These are phyloP conservation scores for Rana temporaria DNA, from an alignment of 2,113 vertebrate genomes.

Conservation along the genomic window DNA sequence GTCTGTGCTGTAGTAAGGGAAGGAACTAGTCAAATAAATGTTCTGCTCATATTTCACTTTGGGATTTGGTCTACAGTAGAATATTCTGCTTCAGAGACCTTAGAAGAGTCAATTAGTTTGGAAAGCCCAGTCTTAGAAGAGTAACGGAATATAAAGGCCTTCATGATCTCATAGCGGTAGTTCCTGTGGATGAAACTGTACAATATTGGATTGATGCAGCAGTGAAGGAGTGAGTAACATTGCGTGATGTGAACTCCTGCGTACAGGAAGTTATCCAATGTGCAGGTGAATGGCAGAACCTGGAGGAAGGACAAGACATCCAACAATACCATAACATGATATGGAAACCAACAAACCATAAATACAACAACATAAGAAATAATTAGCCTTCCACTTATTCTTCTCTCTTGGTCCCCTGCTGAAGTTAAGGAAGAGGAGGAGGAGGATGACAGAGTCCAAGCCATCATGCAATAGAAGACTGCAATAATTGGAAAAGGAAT, in stretches of 20 bases:
- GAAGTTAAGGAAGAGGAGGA: slow-evolving; percentile 53
- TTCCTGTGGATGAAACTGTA: slow-evolving; percentile 89
- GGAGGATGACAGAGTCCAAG: slow-evolving; percentile 67
- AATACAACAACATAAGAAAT: slow-evolving; percentile 88
- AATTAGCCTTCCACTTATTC: slow-evolving; percentile 81
- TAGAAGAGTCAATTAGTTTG: slow-evolving; percentile 83
- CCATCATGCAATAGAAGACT: slow-evolving; percentile 82
- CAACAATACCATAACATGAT: slow-evolving; percentile 80
- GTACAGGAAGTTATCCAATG: slow-evolving; percentile 83
- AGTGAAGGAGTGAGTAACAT: slow-evolving; percentile 88
- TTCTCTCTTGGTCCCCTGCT: slow-evolving; percentile 79
- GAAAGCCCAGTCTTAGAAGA: slow-evolving; percentile 88
- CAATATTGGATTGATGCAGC: slow-evolving; percentile 88
- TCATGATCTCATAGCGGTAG: slow-evolving; percentile 91
- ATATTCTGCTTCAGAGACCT: slow-evolving; percentile 82
- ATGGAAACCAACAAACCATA: slow-evolving; percentile 89
- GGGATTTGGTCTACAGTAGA: slow-evolving; percentile 81
- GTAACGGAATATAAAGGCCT: slow-evolving; percentile 92
- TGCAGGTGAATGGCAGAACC: slow-evolving; percentile 82
- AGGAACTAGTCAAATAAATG: neutral
- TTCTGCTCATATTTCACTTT: slow-evolving; percentile 65
- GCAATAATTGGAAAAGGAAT: slow-evolving; percentile 85
- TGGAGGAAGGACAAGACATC: slow-evolving; percentile 83
- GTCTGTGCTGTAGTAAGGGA: neutral
- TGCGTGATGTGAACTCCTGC: slow-evolving; percentile 84